Conservation (phyloP, 2,797 vertebrate species). For the Mormyrops boulengeri region DNA sequence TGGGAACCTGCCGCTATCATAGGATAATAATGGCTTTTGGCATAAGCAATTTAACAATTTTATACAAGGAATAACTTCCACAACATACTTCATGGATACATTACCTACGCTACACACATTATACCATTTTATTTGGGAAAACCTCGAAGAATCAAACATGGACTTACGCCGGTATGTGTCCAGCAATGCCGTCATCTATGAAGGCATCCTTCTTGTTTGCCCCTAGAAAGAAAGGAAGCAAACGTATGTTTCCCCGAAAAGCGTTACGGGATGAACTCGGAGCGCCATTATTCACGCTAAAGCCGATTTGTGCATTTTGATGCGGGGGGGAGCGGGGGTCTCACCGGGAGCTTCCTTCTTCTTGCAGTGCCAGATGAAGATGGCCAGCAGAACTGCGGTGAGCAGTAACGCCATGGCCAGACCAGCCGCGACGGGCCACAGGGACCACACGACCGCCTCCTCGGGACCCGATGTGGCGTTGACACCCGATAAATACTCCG, state of each 20-base stretch:
- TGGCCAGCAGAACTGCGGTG: neutral
- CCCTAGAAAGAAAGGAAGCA: neutral
- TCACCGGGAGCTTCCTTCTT: neutral
- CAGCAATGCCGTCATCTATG: neutral
- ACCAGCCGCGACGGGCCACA: neutral
- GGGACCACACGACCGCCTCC: no score
- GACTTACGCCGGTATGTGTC: slow-evolving; percentile 4
- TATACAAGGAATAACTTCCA: neutral
- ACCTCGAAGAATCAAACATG: neutral
- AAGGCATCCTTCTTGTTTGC: neutral
- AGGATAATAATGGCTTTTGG: neutral
- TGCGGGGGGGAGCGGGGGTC: neutral
- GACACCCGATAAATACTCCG: neutral
- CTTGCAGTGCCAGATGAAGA: neutral
- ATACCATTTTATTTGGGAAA: neutral
- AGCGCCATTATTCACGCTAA: neutral
- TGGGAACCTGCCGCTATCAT: neutral
- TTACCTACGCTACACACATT: neutral
- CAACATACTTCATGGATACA: neutral
- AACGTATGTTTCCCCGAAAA: neutral
- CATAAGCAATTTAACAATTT: neutral
- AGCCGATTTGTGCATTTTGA: neutral
- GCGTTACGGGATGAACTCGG: neutral
- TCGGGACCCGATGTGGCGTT: neutral
- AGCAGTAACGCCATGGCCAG: neutral